Base-by-base conservation (phyloP, 2,888 invertebrate species). In the Hanleya hanleyi region DNA sequence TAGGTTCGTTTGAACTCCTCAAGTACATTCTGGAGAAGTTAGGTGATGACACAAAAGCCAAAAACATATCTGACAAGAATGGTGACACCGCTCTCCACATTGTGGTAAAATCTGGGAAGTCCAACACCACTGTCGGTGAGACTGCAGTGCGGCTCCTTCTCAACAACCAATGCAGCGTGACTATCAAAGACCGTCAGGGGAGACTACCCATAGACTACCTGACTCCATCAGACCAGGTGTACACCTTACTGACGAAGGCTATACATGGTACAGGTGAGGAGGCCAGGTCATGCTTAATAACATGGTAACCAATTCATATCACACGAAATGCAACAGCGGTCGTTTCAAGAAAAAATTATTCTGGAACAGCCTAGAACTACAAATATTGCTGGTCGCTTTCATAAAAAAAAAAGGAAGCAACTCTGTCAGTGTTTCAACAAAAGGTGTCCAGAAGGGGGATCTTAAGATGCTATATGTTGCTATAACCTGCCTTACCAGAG, bases 161-260 rank as follows among this genome's bases (percentile, higher is more conserved):
- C 65, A 76, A 78, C 47, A 65, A 77, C 51, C 73, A 76, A 33
- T 79, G 80, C 67, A 74, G 71, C 29, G 50, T 73, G 4, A 65
- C 38, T 7, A 64, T 81, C 3, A 67, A 37, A 4, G 80, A 83
- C 70, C 69, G 36, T 35, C 12, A 36, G 5, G 73, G 70, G 15
- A 79, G 77, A 41, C 50, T 41, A 9, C 79, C 83, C 4, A 74
- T 80, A 37, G 77, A 81, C 35, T 81, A 79, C 38, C 68, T 83
- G 2, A 69, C 64, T n/a, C 51, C 75, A 9, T 57, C 49, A 6
- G 79, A 77, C 33, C 71, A 68, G 4, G 78, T 71, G 0, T 79
- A 75, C 67, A 41, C 18, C 26, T 47, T 70, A 6, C 51, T 83
- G n/a, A n/a, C n/a, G n/a, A n/a, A n/a, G n/a, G n/a, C n/a, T n/a